These are phyloP conservation scores for Platysteira castanea DNA, from an alignment of 2,113 vertebrate species.

Conservation along the genomic window DNA sequence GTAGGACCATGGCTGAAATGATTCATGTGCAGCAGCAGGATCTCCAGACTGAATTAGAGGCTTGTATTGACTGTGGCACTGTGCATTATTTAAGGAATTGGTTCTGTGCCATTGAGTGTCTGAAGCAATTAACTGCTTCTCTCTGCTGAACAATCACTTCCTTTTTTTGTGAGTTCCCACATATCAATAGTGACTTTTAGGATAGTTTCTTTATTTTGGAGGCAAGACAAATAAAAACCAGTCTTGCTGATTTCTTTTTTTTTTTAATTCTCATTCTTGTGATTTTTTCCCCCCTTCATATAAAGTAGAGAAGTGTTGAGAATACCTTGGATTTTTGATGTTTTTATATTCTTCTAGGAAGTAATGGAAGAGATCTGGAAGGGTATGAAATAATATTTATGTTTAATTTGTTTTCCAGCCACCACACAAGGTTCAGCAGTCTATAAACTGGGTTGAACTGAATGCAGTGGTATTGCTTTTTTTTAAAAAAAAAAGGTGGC, in stretches of 20 bases:
- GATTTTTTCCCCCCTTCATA: background rate
- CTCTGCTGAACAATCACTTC: constrained; percentile 22
- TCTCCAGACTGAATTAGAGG: constrained; percentile 37
- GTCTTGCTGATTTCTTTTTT: background rate
- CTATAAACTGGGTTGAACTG: background rate
- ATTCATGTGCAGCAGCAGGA: constrained; percentile 18
- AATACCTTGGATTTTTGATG: background rate
- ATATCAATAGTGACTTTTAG: constrained; percentile 14
- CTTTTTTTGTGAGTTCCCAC: background rate
- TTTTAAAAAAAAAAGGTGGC: background rate
- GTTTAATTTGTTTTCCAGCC: background rate
- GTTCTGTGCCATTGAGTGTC: constrained; percentile 25
- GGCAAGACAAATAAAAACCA: background rate
- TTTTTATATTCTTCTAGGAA: background rate
- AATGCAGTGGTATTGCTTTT: background rate
- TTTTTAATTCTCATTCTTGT: background rate
- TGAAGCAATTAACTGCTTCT: constrained; percentile 50
- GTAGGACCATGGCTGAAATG: background rate
- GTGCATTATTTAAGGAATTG: constrained; percentile 44
- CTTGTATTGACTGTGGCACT: background rate
- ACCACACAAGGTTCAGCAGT: background rate
- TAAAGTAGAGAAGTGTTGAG: background rate
- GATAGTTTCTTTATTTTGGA: background rate
- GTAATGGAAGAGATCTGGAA: background rate
- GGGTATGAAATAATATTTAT: background rate